These are phyloP conservation scores for Meandrina meandrites DNA, from an alignment of 92 coral and sea anemone species.

Conservation along the genomic window DNA sequence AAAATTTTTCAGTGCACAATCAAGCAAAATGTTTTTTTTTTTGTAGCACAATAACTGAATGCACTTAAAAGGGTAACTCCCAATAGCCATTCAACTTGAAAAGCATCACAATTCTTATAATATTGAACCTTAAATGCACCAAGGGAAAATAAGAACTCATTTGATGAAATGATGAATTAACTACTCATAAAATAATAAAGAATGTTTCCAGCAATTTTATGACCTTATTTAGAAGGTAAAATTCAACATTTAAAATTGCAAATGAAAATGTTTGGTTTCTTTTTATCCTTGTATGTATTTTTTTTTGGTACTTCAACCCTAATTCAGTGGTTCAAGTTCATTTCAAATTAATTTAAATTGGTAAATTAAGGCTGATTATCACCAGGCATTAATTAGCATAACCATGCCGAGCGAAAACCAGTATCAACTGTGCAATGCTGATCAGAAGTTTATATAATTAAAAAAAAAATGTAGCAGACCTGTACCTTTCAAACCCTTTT, in stretches of 20 bases:
- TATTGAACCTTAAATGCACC: background rate
- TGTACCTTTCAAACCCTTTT: background rate
- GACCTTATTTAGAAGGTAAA: background rate
- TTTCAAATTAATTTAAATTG: too few relatives aligned
- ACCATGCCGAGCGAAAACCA: too few relatives aligned
- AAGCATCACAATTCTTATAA: background rate
- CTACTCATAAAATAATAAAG: too few relatives aligned
- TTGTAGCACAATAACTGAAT: background rate
- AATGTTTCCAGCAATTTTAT: background rate
- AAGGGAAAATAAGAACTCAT: too few relatives aligned
- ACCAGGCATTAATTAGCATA: too few relatives aligned
- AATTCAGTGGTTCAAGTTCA: too few relatives aligned
- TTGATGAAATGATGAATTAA: too few relatives aligned
- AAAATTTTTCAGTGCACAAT: too few relatives aligned
- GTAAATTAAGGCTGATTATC: too few relatives aligned
- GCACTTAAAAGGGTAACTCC: background rate
- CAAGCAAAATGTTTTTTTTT: background rate
- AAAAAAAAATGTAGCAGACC: background rate
- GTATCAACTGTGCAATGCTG: too few relatives aligned
- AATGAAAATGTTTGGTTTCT: background rate
- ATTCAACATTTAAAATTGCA: background rate
- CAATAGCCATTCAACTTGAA: background rate
- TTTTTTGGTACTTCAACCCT: too few relatives aligned
- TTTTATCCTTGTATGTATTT: background rate
- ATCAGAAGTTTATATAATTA: too few relatives aligned